Conservation (phyloP, 2,113 vertebrate species). For the Rhombomys opimus region DNA sequence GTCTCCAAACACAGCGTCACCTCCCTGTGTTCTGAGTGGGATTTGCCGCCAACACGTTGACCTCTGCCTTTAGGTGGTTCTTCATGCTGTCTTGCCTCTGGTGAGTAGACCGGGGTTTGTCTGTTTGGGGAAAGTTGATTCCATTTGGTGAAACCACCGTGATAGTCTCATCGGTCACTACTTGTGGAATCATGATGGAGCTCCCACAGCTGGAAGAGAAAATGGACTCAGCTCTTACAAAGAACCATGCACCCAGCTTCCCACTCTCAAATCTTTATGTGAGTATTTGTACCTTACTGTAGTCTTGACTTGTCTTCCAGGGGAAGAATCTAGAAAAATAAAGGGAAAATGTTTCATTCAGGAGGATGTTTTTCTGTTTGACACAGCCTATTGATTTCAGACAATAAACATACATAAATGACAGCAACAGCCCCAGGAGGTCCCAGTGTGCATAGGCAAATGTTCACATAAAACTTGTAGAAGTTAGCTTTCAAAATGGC, state of each 20-base stretch:
- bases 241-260: no score
- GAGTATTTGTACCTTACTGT: not conserved
- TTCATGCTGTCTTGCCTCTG: not conserved
- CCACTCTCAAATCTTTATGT: not conserved
- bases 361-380: not conserved
- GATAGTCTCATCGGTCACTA: not conserved
- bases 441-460: not conserved
- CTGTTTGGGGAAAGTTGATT: not conserved
- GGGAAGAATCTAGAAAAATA: not conserved
- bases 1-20: not conserved
- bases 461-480: not conserved
- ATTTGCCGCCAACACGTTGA: constrained; percentile 65
- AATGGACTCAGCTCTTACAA: not conserved
- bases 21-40: not conserved
- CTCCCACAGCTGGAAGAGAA: not conserved
- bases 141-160: not conserved
- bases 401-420: not conserved
- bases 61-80: constrained; percentile 35
- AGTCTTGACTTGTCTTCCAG: not conserved
- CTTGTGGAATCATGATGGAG: constrained; percentile 11
- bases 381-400: not conserved
- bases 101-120: not conserved
- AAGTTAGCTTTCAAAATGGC: not conserved
- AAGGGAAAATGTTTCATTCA: not conserved
- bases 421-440: not conserved